Evolutionary conservation across 2,888 invertebrate species (phyloP), one percentile per base, ranked within the genome.

Genomic region (Gari tellinella): DNA sequence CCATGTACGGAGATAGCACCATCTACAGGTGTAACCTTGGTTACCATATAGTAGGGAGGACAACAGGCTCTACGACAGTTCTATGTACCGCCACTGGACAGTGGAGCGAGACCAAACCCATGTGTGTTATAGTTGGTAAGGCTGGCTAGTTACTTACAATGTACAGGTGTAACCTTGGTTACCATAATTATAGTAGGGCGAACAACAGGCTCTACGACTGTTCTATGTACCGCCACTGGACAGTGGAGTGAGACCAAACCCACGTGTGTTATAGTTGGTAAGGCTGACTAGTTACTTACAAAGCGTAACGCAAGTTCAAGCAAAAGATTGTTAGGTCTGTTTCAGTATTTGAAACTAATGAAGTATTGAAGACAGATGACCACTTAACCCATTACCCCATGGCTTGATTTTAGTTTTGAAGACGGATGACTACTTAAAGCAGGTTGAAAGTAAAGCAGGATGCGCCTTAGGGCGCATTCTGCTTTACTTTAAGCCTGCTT

Each of bases 151-250:
- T n/a, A n/a, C n/a, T n/a, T n/a, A 55, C 62, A 1, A 38, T 23
- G 1, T 68, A 62, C 52, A 69, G 46, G 15, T 69, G 69, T 63
- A 40, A 63, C 52, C 19, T 12, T 17, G 69, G 69, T 14, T 63
- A 53, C 48, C 45, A 51, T 15, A n/a, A n/a, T n/a, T n/a, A 53
- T 69, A n/a, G 25, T 31, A 19, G 38, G 26, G 7, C 37, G 43
- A 5, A 19, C 15, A 7, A 37, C 23, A 21, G 51, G 51, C 1
- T 2, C 1, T 4, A n/a, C 23, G 10, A 65, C 40, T 21, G 25
- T 66, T 25, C 37, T 26, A 4, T 69, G 69, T 52, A 55, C 37
- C 7, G 12, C 19, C 14, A 62, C 49, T 12, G 63, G 69, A 15
- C n/a, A 14, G 3, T 69, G 69, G 69, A 58, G 43, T 43, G 45